phyloP scores from a whole-genome alignment of 2,113 vertebrate species.

The Elephas maximus region DNA sequence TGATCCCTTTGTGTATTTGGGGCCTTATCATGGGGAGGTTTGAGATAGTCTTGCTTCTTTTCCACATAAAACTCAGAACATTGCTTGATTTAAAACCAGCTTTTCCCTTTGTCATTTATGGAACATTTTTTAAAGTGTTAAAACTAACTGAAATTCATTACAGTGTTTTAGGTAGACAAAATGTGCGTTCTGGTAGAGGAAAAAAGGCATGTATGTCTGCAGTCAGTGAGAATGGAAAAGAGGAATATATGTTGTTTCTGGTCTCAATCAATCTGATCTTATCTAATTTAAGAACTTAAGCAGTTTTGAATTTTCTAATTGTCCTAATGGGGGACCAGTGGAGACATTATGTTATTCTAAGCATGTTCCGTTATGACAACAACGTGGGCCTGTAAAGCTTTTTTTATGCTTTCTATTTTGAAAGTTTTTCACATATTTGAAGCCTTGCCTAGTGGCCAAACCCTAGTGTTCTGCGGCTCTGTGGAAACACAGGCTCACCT shows the following conservation, averaged over 20 bases:
- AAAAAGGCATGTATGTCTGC: conserved; percentile 76
- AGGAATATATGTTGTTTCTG: conserved; percentile 74
- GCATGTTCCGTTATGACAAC: conserved; percentile 54
- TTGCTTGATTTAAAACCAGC: conserved; percentile 84
- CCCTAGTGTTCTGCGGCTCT: conserved; percentile 42
- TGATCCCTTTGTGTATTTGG: conserved; percentile 74
- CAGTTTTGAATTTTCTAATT: conserved; percentile 64
- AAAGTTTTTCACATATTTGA: conserved; percentile 65
- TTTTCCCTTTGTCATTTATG: conserved; percentile 87
- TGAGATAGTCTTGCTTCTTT: conserved; percentile 83
- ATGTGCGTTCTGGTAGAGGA: conserved; percentile 82
- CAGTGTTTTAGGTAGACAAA: conserved; percentile 85
- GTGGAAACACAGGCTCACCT: conserved; percentile 56
- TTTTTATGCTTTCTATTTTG: conserved; percentile 65
- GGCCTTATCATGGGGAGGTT: conserved; percentile 78
- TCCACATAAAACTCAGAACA: conserved; percentile 84
- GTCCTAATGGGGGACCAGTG: conserved; percentile 26
- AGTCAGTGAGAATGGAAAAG: conserved; percentile 74
- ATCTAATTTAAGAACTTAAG: conserved; percentile 57
- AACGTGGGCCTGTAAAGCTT: conserved; percentile 44
- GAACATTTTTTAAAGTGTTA: conserved; percentile 86
- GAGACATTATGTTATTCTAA: conserved; percentile 45
- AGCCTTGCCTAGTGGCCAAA: conserved; percentile 72
- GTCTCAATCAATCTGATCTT: conserved; percentile 77
- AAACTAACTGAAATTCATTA: conserved; percentile 82